Conservation (phyloP, 2,797 vertebrate genomes). For the Onychomys torridus region DNA sequence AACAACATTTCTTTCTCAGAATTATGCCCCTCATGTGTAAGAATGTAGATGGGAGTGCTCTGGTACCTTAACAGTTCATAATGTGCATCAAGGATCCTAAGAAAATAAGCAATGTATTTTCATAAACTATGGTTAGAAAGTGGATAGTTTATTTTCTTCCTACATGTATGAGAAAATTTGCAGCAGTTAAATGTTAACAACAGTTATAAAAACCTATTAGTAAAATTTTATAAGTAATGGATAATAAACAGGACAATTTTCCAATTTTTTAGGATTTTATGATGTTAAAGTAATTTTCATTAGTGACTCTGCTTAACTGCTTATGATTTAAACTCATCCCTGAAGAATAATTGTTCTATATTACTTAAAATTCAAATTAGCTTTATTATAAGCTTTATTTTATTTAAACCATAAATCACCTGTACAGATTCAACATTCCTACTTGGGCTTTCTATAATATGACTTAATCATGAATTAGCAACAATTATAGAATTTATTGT, state of each 20-base stretch:
- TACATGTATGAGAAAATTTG: not conserved
- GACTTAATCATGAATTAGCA: not conserved
- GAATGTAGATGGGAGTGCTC: not conserved
- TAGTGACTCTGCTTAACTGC: constrained; percentile 14
- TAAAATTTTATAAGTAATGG: not conserved
- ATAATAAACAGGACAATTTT: constrained; percentile 41
- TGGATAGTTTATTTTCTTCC: constrained; percentile 9
- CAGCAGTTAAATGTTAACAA: constrained; percentile 11
- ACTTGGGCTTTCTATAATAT: constrained; percentile 2
- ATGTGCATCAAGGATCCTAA: not conserved
- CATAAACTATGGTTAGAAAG: not conserved
- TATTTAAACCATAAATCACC: constrained; percentile 26
- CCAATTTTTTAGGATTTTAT: not conserved
- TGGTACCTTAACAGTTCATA: not conserved
- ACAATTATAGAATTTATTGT: not conserved
- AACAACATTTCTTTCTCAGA: not conserved
- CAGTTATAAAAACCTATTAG: not conserved
- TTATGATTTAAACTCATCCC: constrained; percentile 20
- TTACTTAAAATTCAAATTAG: constrained; percentile 52
- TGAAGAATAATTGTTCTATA: constrained; percentile 12
- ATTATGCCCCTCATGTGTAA: not conserved
- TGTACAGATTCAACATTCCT: not conserved
- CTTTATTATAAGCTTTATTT: constrained; percentile 13
- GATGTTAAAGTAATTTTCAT: constrained; percentile 17
- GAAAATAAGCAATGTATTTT: not conserved